These are phyloP conservation scores for Drosophila seguyi DNA, from an alignment of 1,140 invertebrate genomes.

Conservation along the genomic window DNA sequence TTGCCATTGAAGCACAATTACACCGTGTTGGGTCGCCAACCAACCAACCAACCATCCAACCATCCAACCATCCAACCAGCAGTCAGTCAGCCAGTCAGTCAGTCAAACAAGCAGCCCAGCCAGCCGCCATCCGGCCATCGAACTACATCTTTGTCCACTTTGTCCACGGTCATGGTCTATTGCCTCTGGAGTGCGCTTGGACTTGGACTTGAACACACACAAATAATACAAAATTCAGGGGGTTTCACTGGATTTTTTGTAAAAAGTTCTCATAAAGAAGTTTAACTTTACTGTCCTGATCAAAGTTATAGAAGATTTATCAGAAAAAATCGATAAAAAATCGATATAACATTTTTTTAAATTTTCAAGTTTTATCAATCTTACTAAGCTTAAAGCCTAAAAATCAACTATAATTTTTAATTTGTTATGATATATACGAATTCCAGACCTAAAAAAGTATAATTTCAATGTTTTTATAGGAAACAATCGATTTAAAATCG, in stretches of 20 bases:
- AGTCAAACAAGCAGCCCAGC: slow-evolving; percentile 19
- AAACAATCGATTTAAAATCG: not conserved
- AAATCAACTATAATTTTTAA: not conserved
- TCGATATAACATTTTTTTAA: accelerated
- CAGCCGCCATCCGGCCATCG: slow-evolving; percentile 52
- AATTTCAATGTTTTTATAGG: not conserved
- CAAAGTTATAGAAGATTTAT: not conserved
- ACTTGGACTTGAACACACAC: slow-evolving; percentile 22
- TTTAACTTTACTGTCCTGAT: not conserved
- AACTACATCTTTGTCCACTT: slow-evolving; percentile 66
- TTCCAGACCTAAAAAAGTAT: not conserved
- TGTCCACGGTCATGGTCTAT: slow-evolving; percentile 74
- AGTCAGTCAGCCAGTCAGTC: slow-evolving; percentile 39
- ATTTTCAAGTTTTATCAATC: not conserved
- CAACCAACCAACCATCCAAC: slow-evolving; percentile 30
- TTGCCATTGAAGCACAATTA: slow-evolving; percentile 70
- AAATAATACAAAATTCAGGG: not conserved
- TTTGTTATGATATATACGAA: not conserved
- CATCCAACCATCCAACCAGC: slow-evolving; percentile 5
- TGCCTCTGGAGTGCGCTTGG: slow-evolving; percentile 61
- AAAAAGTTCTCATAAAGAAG: not conserved
- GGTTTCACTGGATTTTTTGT: not conserved
- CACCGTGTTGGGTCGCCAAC: slow-evolving; percentile 48
- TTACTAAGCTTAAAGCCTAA: not conserved
- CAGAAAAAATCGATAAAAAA: not conserved